Base-by-base conservation (phyloP, 2,113 vertebrate species). In the Coreoperca whiteheadi region DNA sequence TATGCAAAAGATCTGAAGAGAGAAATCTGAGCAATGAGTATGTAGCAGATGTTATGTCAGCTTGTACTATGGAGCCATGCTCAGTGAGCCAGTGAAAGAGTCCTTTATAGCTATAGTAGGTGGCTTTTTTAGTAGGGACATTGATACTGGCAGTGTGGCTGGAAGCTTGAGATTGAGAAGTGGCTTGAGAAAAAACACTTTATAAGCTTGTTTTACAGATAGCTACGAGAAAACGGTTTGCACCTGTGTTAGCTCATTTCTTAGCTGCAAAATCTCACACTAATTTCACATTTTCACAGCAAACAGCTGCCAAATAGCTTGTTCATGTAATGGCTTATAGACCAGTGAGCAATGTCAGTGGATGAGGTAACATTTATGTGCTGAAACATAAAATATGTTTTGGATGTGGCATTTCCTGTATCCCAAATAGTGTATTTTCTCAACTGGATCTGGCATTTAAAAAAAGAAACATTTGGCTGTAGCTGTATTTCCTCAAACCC, bases 201-300 rank as follows among this genome's bases (percentile, higher is more conserved):
- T n/a, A 64, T 28, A 37, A 69, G 67, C 25, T 11, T 1, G 41
- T 64, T 51, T 60, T 34, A 65, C 78, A 48, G 28, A 46, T 4
- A 48, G 6, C 37, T 53, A 1, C 32, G 37, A 66, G 37, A 74
- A 25, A 12, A 34, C 41, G 41, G 50, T 63, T 66, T 32, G 53
- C 4, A 20, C 8, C 37, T 14, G 60, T 39, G 28, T 61, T 66
- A 28, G 51, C 68, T 73, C 20, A 21, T 67, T 14, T 59, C 43
- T 59, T n/a, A 37, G 51, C 57, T 71, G 46, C 59, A 41, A 32
- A 32, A 39, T 39, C 30, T 2, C 64, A 51, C 21, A 63, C 32
- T 20, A 37, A 18, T 53, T 73, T 69, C 28, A 74, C 67, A 69
- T 57, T 57, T 86, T 77, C 56, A 70, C 68, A 88, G 32, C 63